These are phyloP conservation scores for Acanthaster planci DNA, from an alignment of 35 echinoderm and acorn worm genomes.

Conservation along the genomic window DNA sequence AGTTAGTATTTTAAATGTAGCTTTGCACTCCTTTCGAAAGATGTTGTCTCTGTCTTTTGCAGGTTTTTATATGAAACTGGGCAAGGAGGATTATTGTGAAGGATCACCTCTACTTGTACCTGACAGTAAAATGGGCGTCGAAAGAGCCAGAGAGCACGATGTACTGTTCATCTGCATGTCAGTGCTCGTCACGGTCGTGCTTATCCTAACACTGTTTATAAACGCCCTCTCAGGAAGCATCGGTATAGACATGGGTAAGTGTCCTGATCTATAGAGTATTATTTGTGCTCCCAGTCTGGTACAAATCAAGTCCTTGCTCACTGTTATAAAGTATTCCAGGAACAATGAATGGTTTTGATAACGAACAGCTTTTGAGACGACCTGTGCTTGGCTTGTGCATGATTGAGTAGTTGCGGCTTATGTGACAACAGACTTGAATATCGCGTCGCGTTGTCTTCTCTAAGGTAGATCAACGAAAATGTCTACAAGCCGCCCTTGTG, in stretches of 20 bases:
- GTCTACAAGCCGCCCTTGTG: neutral
- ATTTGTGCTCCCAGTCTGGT: no score
- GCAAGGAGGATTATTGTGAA: neutral
- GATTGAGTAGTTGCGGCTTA: no score
- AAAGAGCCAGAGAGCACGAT: constrained; percentile 4
- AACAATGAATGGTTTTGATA: no score
- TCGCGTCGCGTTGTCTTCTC: neutral
- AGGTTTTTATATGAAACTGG: no score
- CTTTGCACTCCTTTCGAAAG: no score
- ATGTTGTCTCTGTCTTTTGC: no score
- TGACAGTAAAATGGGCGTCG: constrained; percentile 7
- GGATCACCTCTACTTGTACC: neutral
- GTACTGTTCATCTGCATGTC: constrained; percentile 32
- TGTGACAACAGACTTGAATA: neutral
- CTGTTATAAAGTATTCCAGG: no score
- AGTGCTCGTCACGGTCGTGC: neutral
- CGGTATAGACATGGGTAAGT: constrained; percentile 32
- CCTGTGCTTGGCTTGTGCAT: no score
- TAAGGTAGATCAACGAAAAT: neutral
- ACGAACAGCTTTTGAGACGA: no score
- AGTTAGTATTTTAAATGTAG: no score
- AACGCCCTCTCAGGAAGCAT: constrained; percentile 25
- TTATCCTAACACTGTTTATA: constrained; percentile 15
- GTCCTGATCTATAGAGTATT: neutral
- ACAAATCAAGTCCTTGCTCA: no score